Evolutionary conservation across 2,113 vertebrate species (phyloP), one percentile per base, ranked within the genome.

Genomic region (Eretmochelys imbricata): DNA sequence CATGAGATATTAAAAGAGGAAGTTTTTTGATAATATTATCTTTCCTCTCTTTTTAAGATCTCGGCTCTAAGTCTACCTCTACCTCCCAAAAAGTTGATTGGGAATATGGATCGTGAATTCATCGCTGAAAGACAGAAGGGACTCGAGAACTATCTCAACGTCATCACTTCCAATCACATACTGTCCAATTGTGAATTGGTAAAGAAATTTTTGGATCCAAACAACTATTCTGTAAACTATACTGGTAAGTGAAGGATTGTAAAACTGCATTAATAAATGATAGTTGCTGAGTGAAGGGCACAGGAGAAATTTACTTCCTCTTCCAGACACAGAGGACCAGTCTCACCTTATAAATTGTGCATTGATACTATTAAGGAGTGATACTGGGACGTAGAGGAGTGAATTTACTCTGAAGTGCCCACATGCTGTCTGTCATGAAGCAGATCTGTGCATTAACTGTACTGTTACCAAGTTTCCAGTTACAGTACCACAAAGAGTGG

Each of bases 101-200:
- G 99, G 78, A 99, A 99, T 98, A 99, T 99, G 99, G 99, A 99
- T 83, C 98, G 99, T 50, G 99, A 99, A 96, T 99, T 99, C 97
- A 99, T 99, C 9, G 99, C 99, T 1, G 99, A 99, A 98, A 98
- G 99, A 83, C 99, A 99, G 98, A 99, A 99, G 85, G 99, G 99
- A 80, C 98, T 99, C 75, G 99, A 99, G 96, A 98, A 99, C 78
- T 99, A 99, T 96, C 99, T 99, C 49, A 99, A 99, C 95, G 98
- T 98, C n/a, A 99, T 99, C 97, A 99, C 99, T 72, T 98, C 99
- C 93, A 99, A 99, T 91, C 99, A 99, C 87, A 95, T 99, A 94
- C 98, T 99, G 24, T 99, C 98, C 84, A 99, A 98, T 89, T 99
- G 99, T 93, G 99, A 99, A 95, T 95, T 98, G 49, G 98, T 99